Evolutionary conservation across 2,113 vertebrate species (phyloP), one percentile per base, ranked within the genome.

Genomic region (Leiothrix lutea): DNA sequence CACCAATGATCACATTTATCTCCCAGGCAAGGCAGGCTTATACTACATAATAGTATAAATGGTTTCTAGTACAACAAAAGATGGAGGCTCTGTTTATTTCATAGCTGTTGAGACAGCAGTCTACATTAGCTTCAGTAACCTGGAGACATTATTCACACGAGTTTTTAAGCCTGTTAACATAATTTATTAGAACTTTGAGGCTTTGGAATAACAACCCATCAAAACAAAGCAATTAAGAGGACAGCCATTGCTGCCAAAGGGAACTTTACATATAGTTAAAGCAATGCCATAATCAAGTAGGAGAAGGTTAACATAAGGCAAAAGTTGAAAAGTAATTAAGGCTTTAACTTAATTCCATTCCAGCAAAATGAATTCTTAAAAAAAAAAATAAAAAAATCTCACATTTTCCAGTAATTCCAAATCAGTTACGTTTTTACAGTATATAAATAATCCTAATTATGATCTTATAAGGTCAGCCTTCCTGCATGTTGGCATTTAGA

Each of bases 361-460:
- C 64, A 94, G 81, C 78, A 97, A 97, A 97, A 92, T 7, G 12
- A 94, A 90, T 77, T 79, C 25, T 60, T 23, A 69, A 77, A 80
- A 88, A 89, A 97, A 91, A 94, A 95, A 78, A 23, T 16, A 14
- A 14, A n/a, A n/a, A 74, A 85, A 4, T 15, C 12, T 54, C 60
- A 75, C 69, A 75, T 97, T 96, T 97, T 98, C 97, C 96, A 97
- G 92, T 96, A 97, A 97, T 96, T 97, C 94, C 45, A 16, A 98
- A 97, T 97, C 96, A 93, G 90, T 97, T 96, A 96, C 87, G 86
- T 95, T 98, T 97, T 98, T 98, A 97, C 85, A 94, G 94, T 95
- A 96, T 93, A 97, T 97, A 97, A 97, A 97, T 98, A 98, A 98
- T 98, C 96, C 90, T 98, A 98, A 98, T 97, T 97, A 96, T 61